These are phyloP conservation scores for Tamias sibiricus DNA, from an alignment of 2,113 vertebrate species.

Conservation along the genomic window DNA sequence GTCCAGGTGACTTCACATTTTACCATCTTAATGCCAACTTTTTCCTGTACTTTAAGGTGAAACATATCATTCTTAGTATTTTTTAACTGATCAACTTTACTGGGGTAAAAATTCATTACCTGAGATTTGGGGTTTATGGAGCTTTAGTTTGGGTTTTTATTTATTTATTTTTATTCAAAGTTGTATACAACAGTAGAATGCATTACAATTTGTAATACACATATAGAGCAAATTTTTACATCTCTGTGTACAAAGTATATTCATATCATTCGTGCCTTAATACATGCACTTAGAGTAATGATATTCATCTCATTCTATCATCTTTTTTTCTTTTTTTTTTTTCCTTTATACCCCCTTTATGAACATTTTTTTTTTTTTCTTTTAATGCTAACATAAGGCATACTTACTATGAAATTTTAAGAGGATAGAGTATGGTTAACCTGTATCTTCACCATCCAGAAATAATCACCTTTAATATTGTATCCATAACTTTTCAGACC, in stretches of 20 bases:
- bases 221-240: too few species aligned
- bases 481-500: not conserved
- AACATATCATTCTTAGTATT: not conserved
- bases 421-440: not conserved
- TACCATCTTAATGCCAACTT: not conserved
- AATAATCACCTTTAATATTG: not conserved
- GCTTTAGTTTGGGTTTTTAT: not conserved
- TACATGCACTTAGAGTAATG: too few species aligned
- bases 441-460: not conserved
- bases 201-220: too few species aligned
- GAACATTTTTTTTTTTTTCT: not conserved
- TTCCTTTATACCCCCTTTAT: too few species aligned
- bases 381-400: not conserved
- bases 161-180: not conserved
- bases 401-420: not conserved
- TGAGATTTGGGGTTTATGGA: not conserved
- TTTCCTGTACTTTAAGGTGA: not conserved
- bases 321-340: too few species aligned
- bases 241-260: too few species aligned
- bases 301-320: too few species aligned
- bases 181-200: too few species aligned
- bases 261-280: too few species aligned
- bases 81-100: conserved; percentile 16
- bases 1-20: not conserved
- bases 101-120: not conserved